Evolutionary conservation across 2,113 vertebrate genomes (phyloP), one percentile per base, ranked within the genome.

Genomic region (Myotis davidii): DNA sequence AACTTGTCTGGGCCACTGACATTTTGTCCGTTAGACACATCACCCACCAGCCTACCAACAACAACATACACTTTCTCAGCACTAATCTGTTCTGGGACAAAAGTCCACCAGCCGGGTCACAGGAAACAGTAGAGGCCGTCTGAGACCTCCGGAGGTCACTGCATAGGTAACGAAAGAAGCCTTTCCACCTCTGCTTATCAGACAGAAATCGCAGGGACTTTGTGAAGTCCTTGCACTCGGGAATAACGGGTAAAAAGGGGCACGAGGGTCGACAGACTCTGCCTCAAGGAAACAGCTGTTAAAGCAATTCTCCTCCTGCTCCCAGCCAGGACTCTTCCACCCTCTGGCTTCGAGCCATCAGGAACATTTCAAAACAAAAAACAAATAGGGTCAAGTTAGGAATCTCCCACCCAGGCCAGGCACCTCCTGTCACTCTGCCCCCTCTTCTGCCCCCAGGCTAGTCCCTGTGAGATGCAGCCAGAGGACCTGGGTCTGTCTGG

Each of bases 341-440:
- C 29, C n/a, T 70, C 29, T 77, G 50, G 73, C 23, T 91, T 50
- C 20, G 23, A 59, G 72, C 37, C 48, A 39, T 54, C 12, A 52
- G n/a, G 48, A 54, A 64, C 10, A 48, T 34, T 42, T 64, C 89
- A 79, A 76, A 73, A 42, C 3, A 8, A 54, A 93, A 61, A 32
- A 21, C 20, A n/a, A 20, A 61, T 5, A 0, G 18, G 25, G 32
- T 32, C 45, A 77, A 77, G 5, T 77, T 21, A 77, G 74, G 45
- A 77, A 77, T n/a, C 16, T 18, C 48, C 45, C 45, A 76, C 9
- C 74, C 17, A 50, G 50, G 29, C 48, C 74, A 52, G 16, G 7
- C 14, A 4, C 6, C 20, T 8, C 72, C 21, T 16, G 4, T 85
- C 0, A 4, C 1, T 17, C 2, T n/a, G 4, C 1, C 9, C 27